These are phyloP conservation scores for Phyllotreta striolata DNA, from an alignment of 2,888 invertebrate species.

Conservation along the genomic window DNA sequence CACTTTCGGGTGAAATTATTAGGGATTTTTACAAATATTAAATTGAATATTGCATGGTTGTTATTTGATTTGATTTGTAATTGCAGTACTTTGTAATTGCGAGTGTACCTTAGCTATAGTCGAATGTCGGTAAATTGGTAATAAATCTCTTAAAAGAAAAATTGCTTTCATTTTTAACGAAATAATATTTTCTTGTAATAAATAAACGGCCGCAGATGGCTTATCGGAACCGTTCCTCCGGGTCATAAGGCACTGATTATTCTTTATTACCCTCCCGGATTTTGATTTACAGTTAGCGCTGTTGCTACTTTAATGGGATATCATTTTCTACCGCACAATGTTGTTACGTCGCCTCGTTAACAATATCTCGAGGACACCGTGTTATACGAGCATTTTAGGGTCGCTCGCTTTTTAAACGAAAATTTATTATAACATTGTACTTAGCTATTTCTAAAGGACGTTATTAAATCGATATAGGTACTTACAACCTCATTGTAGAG, in stretches of 20 bases:
- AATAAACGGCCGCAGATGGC: constrained; percentile 16
- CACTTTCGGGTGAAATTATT: not conserved
- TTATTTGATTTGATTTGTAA: too few species aligned
- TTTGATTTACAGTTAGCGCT: constrained; percentile 48
- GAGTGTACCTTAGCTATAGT: too few species aligned
- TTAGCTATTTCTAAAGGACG: too few species aligned
- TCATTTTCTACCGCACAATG: constrained; percentile 42
- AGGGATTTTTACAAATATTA: not conserved
- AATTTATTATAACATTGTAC: too few species aligned
- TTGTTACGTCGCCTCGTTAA: constrained; percentile 37
- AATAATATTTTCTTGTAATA: constrained; percentile 16
- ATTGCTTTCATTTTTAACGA: constrained; percentile 16
- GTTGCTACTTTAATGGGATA: constrained; percentile 42
- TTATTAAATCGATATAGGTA: too few species aligned
- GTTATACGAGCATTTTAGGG: constrained; percentile 10
- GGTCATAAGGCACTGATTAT: constrained; percentile 40
- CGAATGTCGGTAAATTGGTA: too few species aligned
- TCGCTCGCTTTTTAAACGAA: too few species aligned
- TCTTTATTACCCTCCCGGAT: constrained; percentile 41
- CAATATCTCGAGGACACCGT: constrained; percentile 30
- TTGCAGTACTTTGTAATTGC: too few species aligned
- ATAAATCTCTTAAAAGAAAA: not conserved
- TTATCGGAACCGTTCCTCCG: constrained; percentile 30
- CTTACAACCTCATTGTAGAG: too few species aligned
- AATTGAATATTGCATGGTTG: too few species aligned